A percentile compares a stretch with the other conserved stretches of the same genome.
phyloP scores from a whole-genome alignment of 2,797 vertebrate species.

The Poecilia picta region DNA sequence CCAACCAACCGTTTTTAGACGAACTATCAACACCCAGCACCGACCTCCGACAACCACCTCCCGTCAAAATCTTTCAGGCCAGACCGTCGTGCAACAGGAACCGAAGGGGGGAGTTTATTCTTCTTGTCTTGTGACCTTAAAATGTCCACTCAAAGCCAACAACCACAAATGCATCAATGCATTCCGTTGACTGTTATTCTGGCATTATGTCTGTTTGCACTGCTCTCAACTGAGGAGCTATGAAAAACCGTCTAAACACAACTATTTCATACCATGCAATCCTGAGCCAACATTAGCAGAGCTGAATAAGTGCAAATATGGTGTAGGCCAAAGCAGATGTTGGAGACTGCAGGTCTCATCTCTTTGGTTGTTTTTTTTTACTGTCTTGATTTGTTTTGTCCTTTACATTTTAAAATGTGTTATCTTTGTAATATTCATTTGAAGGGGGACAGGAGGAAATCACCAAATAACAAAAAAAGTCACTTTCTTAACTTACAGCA shows the following conservation, averaged over 20 bases:
- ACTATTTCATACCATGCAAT: slow-evolving; percentile 63
- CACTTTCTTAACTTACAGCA: neutral
- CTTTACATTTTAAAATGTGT: neutral
- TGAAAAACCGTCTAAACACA: slow-evolving; percentile 77
- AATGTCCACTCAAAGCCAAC: slow-evolving; percentile 77
- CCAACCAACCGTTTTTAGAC: slow-evolving; percentile 6
- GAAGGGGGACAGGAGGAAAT: rapidly evolving
- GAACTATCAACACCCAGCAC: slow-evolving; percentile 10
- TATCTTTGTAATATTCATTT: neutral
- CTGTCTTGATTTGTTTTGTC: neutral
- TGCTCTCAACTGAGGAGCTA: slow-evolving; percentile 71
- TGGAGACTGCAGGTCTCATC: slow-evolving; percentile 16
- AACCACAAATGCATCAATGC: slow-evolving; percentile 69
- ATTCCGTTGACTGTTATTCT: slow-evolving; percentile 80
- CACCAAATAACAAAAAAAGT: neutral
- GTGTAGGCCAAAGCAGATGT: slow-evolving; percentile 38
- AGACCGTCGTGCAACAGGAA: slow-evolving; percentile 50
- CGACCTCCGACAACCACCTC: slow-evolving; percentile 26
- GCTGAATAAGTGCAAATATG: slow-evolving; percentile 56
- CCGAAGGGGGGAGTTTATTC: slow-evolving; percentile 59
- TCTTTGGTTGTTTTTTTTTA: neutral
- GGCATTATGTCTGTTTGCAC: slow-evolving; percentile 80
- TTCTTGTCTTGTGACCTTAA: slow-evolving; percentile 73
- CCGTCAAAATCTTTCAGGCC: slow-evolving; percentile 48
- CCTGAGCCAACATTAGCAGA: slow-evolving; percentile 55